A percentile compares a stretch with the other conserved stretches of the same genome.
These are phyloP conservation scores for Bombus confusus DNA, from an alignment of 1,140 invertebrate species.

Conservation along the genomic window DNA sequence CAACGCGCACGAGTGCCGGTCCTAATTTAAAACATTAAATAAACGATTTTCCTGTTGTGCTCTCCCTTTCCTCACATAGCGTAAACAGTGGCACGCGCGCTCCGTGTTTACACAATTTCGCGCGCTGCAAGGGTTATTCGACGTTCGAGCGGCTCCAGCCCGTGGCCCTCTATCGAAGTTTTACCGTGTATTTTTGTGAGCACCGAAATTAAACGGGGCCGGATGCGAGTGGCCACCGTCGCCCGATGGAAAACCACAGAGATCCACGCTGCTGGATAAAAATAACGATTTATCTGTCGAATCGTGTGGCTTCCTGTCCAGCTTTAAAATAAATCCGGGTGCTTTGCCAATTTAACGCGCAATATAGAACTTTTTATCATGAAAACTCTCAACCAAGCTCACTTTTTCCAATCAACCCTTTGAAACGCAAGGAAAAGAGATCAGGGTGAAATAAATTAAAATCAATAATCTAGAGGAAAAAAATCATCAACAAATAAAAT, in stretches of 20 bases:
- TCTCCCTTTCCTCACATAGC: neutral
- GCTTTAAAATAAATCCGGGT: constrained; percentile 1
- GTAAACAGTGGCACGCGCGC: constrained; percentile 42
- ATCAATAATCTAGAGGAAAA: neutral
- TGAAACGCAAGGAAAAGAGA: neutral
- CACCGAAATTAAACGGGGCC: constrained; percentile 36
- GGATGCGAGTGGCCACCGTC: constrained; percentile 21
- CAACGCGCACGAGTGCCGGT: neutral
- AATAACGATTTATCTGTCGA: constrained; percentile 42
- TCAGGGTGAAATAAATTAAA: neutral
- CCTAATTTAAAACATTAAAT: constrained; percentile 50
- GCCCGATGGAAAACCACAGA: constrained; percentile 20
- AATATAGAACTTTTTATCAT: neutral
- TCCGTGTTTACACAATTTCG: constrained; percentile 40
- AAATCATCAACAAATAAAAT: neutral
- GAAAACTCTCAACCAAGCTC: neutral
- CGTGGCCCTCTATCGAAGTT: neutral
- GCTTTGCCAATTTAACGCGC: neutral
- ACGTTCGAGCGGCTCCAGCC: neutral
- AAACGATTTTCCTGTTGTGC: constrained; percentile 21
- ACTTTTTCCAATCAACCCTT: neutral
- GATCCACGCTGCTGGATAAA: constrained; percentile 22
- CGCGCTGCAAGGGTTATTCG: constrained; percentile 9
- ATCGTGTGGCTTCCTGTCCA: neutral
- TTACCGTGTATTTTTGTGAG: constrained; percentile 38